These are phyloP conservation scores for Gonatopus flavifemur DNA, from an alignment of 1,140 invertebrate genomes.

Conservation along the genomic window DNA sequence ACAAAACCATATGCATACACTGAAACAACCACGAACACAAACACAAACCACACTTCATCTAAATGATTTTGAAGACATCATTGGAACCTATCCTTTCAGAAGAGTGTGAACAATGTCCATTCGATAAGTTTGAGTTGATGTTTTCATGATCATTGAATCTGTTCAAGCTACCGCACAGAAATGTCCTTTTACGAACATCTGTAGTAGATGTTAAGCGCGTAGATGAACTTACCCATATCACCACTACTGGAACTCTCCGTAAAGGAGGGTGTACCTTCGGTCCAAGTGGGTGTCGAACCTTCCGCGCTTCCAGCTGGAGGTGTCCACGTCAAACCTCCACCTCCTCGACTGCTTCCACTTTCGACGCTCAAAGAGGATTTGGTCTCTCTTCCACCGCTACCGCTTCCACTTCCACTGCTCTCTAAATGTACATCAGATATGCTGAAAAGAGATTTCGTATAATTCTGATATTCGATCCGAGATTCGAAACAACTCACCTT, in stretches of 20 bases:
- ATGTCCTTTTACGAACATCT: too few relatives aligned
- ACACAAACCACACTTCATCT: too few relatives aligned
- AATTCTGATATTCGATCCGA: too few relatives aligned
- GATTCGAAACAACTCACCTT: conserved; percentile 37
- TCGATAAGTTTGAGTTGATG: too few relatives aligned
- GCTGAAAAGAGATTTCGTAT: conserved; percentile 23
- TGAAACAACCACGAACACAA: too few relatives aligned
- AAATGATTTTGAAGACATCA: too few relatives aligned
- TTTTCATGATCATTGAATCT: too few relatives aligned
- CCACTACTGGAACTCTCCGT: conserved; percentile 94
- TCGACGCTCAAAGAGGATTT: conserved; percentile 74
- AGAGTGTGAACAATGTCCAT: too few relatives aligned
- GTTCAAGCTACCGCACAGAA: too few relatives aligned
- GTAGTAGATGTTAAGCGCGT: conserved; percentile 49
- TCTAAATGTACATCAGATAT: conserved; percentile 56
- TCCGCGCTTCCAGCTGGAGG: conserved; percentile 83
- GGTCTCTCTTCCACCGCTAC: conserved; percentile 62
- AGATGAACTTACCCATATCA: conserved; percentile 73
- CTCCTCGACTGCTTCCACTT: conserved; percentile 61
- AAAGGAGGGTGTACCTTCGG: conserved; percentile 95
- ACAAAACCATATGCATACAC: too few relatives aligned
- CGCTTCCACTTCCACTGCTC: conserved; percentile 53
- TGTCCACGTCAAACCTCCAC: conserved; percentile 74
- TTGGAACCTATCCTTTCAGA: too few relatives aligned
- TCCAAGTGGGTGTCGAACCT: conserved; percentile 95